These are phyloP conservation scores for Andricus grossulariae DNA, from an alignment of 1,140 invertebrate genomes.

Conservation along the genomic window DNA sequence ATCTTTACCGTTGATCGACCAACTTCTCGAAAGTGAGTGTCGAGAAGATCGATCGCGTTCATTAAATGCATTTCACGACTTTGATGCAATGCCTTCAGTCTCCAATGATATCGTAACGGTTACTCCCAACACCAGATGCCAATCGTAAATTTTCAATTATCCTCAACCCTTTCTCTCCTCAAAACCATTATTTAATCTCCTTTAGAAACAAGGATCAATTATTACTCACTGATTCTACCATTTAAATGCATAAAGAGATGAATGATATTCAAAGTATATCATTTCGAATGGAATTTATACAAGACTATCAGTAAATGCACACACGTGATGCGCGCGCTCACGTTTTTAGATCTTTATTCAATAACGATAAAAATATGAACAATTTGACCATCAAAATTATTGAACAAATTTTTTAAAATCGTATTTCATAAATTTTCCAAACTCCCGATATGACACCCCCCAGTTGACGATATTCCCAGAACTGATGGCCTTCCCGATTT, in stretches of 20 bases:
- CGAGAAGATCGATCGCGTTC: slow-evolving; percentile 24
- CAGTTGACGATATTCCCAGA: too few relatives aligned
- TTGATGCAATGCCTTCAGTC: slow-evolving; percentile 24
- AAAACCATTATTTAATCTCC: not conserved
- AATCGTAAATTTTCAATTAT: slow-evolving; percentile 22
- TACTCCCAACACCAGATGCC: not conserved
- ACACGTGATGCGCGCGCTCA: too few relatives aligned
- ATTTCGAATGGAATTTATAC: too few relatives aligned
- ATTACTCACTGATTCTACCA: not conserved
- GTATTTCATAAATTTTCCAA: too few relatives aligned
- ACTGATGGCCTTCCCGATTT: too few relatives aligned
- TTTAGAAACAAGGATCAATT: not conserved
- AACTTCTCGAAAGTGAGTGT: slow-evolving; percentile 12
- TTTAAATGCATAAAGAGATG: not conserved
- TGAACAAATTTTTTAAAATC: too few relatives aligned
- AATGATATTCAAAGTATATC: too few relatives aligned
- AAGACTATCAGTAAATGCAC: too few relatives aligned
- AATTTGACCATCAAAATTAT: too few relatives aligned
- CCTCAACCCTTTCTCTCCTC: not conserved
- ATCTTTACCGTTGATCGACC: slow-evolving; percentile 13
- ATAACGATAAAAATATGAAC: too few relatives aligned
- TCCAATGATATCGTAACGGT: slow-evolving; percentile 16
- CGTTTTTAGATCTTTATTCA: too few relatives aligned
- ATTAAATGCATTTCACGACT: slow-evolving; percentile 23
- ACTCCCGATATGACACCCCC: too few relatives aligned